Conservation (phyloP, 2,797 vertebrate genomes). For the Huso huso region DNA sequence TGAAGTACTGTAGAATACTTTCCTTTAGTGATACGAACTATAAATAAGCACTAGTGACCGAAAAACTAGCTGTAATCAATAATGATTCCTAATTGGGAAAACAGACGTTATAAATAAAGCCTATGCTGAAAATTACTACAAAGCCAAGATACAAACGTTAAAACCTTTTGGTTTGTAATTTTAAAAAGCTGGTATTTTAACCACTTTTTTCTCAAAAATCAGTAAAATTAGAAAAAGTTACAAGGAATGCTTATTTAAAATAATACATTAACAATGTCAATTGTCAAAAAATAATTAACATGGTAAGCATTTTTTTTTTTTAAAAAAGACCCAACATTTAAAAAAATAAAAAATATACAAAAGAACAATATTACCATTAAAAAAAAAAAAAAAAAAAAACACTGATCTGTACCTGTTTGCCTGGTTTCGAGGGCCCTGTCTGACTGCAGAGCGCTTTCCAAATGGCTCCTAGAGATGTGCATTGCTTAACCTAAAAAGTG, state of each 20-base stretch:
- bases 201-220: conserved; percentile 17
- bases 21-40: too few relatives aligned
- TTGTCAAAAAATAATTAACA: conserved; percentile 49
- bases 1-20: too few relatives aligned
- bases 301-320: background rate
- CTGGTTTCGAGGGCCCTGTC: conserved; percentile 12
- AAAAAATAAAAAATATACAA: conserved; percentile 50
- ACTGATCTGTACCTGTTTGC: conserved; percentile 14
- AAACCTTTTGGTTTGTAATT: background rate
- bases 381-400: conserved; percentile 27
- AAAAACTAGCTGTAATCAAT: too few relatives aligned
- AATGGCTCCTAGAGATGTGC: too few relatives aligned
- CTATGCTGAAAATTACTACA: too few relatives aligned
- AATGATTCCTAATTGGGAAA: too few relatives aligned
- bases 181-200: conserved; percentile 29
- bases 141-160: too few relatives aligned
- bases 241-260: conserved; percentile 60
- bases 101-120: too few relatives aligned
- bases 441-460: too few relatives aligned
- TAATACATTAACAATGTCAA: conserved; percentile 41
- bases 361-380: conserved; percentile 27
- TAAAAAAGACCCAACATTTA: conserved; percentile 58
- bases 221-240: conserved; percentile 24
- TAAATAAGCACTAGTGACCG: too few relatives aligned
- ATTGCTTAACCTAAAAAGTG: too few relatives aligned